Conservation (phyloP, 2,797 vertebrate genomes). For the Rhinoraja longicauda region DNA sequence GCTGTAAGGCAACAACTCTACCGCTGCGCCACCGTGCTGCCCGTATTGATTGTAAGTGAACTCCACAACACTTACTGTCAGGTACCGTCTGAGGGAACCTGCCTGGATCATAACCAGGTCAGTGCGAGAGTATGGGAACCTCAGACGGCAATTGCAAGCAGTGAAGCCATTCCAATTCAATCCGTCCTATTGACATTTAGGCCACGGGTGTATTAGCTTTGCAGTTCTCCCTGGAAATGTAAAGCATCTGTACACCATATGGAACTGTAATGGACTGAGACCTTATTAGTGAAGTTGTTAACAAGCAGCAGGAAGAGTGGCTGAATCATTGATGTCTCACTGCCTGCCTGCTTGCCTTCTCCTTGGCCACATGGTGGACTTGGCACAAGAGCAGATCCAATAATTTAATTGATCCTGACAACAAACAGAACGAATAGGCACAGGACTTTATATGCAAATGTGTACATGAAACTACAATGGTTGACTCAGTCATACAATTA, state of each 20-base stretch:
- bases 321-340: background rate
- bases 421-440: background rate
- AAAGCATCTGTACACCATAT: background rate
- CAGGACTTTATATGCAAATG: background rate
- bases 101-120: too few relatives aligned
- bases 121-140: too few relatives aligned
- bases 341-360: background rate
- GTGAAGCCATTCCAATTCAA: too few relatives aligned
- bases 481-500: background rate
- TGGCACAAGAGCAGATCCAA: background rate
- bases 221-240: background rate
- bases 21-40: too few relatives aligned
- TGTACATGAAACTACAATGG: background rate
- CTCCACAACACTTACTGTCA: too few relatives aligned
- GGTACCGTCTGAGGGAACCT: too few relatives aligned
- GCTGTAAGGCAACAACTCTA: too few relatives aligned
- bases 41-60: too few relatives aligned
- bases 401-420: background rate
- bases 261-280: background rate
- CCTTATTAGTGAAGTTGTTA: background rate
- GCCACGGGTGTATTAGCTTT: background rate
- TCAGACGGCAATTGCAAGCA: too few relatives aligned
- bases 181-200: background rate
- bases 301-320: background rate
- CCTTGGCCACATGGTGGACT: background rate